These are phyloP conservation scores for Platyscapa corneri DNA, from an alignment of 1,140 invertebrate genomes.

Conservation along the genomic window DNA sequence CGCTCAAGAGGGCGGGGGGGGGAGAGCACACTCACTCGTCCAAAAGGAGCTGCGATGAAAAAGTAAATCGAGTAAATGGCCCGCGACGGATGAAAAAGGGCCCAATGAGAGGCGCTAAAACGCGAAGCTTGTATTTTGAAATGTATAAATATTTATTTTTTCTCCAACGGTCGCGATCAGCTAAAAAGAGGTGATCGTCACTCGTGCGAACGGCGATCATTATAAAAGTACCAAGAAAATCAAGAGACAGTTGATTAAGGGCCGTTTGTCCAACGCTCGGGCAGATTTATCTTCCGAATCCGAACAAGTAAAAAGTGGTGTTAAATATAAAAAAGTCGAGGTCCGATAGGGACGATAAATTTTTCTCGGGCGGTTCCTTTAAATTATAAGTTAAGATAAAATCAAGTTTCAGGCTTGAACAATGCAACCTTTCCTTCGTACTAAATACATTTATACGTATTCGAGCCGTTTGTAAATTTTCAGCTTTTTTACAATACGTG, in stretches of 20 bases:
- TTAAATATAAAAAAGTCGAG: slow-evolving; percentile 24
- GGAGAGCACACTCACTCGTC: no score
- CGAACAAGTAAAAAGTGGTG: slow-evolving; percentile 30
- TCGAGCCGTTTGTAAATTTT: background rate
- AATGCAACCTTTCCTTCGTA: slow-evolving; percentile 18
- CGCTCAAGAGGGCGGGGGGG: no score
- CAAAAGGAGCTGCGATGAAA: no score
- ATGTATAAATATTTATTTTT: background rate
- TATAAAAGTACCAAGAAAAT: slow-evolving; percentile 15
- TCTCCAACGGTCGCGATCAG: background rate
- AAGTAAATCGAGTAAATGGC: no score
- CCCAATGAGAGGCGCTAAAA: no score
- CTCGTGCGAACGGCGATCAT: slow-evolving; percentile 14
- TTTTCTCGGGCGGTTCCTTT: slow-evolving; percentile 18
- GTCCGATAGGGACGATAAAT: slow-evolving; percentile 36
- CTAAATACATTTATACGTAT: background rate
- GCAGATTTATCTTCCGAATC: slow-evolving; percentile 30
- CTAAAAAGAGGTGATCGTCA: background rate
- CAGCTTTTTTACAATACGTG: background rate
- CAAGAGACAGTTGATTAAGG: slow-evolving; percentile 23
- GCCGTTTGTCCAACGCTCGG: slow-evolving; percentile 1
- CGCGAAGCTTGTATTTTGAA: background rate
- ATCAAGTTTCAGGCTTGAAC: slow-evolving; percentile 21
- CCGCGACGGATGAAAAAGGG: no score
- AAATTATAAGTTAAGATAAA: slow-evolving; percentile 46